Conservation (phyloP, 2,888 invertebrate species). For the Pachliopta kotzebuea region DNA sequence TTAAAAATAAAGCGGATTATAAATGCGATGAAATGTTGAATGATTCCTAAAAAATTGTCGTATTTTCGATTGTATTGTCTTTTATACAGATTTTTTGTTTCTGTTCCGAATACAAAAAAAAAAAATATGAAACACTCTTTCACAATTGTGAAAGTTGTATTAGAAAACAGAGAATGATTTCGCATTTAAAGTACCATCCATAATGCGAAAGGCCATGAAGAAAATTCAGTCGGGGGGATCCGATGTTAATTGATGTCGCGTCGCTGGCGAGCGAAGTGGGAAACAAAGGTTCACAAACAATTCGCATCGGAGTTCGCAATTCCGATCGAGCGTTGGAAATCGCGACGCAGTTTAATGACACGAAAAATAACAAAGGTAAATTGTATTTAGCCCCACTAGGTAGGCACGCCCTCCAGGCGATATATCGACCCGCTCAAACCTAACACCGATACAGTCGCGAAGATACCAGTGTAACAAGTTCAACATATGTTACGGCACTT, state of each 20-base stretch:
- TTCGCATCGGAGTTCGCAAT: slow-evolving; percentile 78
- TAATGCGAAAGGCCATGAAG: slow-evolving; percentile 62
- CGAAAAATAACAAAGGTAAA: slow-evolving; percentile 81
- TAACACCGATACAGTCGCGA: slow-evolving; percentile 57
- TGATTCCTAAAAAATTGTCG: too few species aligned
- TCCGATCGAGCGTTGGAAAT: slow-evolving; percentile 76
- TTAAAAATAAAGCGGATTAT: neutral
- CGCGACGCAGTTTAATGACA: slow-evolving; percentile 80
- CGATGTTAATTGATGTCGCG: slow-evolving; percentile 79
- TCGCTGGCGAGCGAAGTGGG: slow-evolving; percentile 69
- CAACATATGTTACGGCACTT: slow-evolving; percentile 49
- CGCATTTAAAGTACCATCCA: slow-evolving; percentile 63
- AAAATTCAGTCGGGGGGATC: slow-evolving; percentile 69
- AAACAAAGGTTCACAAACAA: slow-evolving; percentile 80
- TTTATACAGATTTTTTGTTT: neutral
- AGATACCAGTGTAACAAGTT: slow-evolving; percentile 62
- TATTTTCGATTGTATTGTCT: neutral
- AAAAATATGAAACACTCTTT: slow-evolving; percentile 4
- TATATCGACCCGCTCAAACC: slow-evolving; percentile 64
- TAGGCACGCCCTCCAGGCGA: slow-evolving; percentile 62
- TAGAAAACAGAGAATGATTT: slow-evolving; percentile 49
- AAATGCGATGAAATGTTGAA: neutral
- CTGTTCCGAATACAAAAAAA: neutral
- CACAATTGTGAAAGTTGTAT: slow-evolving; percentile 7
- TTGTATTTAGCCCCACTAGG: slow-evolving; percentile 76